A percentile compares a stretch with the other conserved stretches of the same genome.
Conservation (phyloP, 2,888 invertebrate species). For the Spodoptera exigua region DNA sequence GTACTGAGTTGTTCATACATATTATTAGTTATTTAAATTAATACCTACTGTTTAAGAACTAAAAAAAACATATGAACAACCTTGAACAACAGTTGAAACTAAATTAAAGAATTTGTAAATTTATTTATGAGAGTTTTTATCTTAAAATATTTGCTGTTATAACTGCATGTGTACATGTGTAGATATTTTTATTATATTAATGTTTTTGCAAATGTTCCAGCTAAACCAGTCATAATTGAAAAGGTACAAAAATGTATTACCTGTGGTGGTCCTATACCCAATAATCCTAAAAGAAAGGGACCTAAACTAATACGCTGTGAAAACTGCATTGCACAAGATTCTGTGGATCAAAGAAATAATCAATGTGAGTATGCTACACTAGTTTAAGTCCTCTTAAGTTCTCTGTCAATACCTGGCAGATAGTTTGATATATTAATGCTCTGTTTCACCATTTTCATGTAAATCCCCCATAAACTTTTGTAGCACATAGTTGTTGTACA, state of each 20-base stretch:
- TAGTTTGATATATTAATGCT: too few relatives aligned
- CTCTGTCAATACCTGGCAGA: neutral
- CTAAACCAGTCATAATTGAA: constrained; percentile 87
- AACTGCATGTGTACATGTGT: constrained; percentile 18
- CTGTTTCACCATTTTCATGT: too few relatives aligned
- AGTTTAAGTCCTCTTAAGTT: neutral
- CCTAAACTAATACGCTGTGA: constrained; percentile 90
- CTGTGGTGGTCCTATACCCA: constrained; percentile 88
- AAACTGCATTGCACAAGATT: constrained; percentile 90
- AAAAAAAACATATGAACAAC: too few relatives aligned
- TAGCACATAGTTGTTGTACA: too few relatives aligned
- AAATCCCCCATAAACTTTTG: too few relatives aligned
- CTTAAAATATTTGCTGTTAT: too few relatives aligned
- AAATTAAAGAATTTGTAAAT: too few relatives aligned
- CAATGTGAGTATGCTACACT: constrained; percentile 72
- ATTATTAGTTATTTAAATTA: too few relatives aligned
- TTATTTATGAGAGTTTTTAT: too few relatives aligned
- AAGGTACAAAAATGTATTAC: constrained; percentile 90
- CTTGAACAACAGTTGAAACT: too few relatives aligned
- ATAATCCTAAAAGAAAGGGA: constrained; percentile 90
- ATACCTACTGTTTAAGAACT: too few relatives aligned
- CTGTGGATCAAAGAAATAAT: constrained; percentile 82
- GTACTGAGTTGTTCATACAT: too few relatives aligned
- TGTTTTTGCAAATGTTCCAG: constrained; percentile 67
- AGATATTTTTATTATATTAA: neutral